Conservation (phyloP, 2,797 vertebrate species). For the Antrozous pallidus region DNA sequence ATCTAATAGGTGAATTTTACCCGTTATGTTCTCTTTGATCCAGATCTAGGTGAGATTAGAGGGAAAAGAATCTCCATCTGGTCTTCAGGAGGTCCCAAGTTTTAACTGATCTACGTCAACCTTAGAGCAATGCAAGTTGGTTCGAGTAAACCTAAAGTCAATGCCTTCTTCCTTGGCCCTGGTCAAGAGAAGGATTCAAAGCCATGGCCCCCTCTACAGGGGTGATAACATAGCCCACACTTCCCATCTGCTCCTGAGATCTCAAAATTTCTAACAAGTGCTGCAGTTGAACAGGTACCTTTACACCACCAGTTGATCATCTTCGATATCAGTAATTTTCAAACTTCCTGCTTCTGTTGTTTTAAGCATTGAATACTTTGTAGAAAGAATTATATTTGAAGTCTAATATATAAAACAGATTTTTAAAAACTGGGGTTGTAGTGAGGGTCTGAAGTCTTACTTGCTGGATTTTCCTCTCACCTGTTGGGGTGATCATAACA, state of each 20-base stretch:
- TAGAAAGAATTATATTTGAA: neutral
- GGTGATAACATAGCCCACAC: neutral
- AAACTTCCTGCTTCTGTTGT: neutral
- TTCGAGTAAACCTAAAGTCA: neutral
- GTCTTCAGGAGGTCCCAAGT: neutral
- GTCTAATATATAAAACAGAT: neutral
- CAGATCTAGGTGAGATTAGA: neutral
- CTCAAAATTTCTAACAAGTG: neutral
- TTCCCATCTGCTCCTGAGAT: neutral
- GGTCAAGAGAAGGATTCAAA: neutral
- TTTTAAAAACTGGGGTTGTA: neutral
- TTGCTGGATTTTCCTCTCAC: conserved; percentile 25
- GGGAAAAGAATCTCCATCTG: neutral
- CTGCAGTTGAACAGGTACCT: neutral
- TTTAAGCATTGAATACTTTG: conserved; percentile 1
- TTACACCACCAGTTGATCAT: neutral
- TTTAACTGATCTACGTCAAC: neutral
- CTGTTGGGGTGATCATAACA: neutral
- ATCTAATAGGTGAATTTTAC: neutral
- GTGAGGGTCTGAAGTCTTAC: neutral
- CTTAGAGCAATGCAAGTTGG: neutral
- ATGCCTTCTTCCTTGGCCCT: neutral
- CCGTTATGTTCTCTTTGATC: neutral
- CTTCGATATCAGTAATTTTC: neutral
- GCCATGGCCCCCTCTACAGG: neutral